A percentile compares a stretch with the other conserved stretches of the same genome.
phyloP scores from a whole-genome alignment of 2,888 invertebrate genomes.

The Drosophila cognata region DNA sequence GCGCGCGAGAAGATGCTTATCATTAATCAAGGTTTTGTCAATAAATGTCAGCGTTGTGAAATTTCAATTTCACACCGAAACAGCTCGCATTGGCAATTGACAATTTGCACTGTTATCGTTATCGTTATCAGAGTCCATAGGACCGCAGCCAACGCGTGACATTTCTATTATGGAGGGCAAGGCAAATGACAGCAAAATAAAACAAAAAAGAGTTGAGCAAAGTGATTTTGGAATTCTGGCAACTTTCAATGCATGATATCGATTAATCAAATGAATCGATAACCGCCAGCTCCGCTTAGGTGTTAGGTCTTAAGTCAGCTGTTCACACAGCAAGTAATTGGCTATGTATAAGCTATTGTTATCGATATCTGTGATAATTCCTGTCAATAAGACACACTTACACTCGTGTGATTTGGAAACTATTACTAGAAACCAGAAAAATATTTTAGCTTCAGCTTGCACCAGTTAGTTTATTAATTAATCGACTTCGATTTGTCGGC shows the following conservation, averaged over 20 bases:
- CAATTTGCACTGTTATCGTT: slow-evolving; percentile 56
- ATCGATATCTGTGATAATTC: background rate
- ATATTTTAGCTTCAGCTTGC: too few species aligned
- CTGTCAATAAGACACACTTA: background rate
- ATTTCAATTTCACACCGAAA: slow-evolving; percentile 82
- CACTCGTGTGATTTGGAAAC: too few species aligned
- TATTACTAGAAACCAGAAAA: too few species aligned
- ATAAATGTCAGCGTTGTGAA: slow-evolving; percentile 84
- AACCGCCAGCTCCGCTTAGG: background rate
- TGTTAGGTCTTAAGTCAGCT: background rate
- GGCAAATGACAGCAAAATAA: slow-evolving; percentile 7
- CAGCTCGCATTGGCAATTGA: slow-evolving; percentile 66
- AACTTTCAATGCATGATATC: background rate
- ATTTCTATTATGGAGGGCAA: slow-evolving; percentile 53
- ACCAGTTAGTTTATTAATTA: too few species aligned
- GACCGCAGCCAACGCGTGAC: slow-evolving; percentile 56
- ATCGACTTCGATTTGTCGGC: too few species aligned
- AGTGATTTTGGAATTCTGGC: background rate
- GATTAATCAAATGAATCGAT: background rate
- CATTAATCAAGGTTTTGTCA: slow-evolving; percentile 85
- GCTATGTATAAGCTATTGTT: background rate
- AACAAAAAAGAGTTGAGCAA: background rate
- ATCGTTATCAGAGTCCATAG: slow-evolving; percentile 51
- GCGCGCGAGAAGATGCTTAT: slow-evolving; percentile 65
- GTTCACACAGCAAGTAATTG: background rate